phyloP scores from a whole-genome alignment of 2,113 vertebrate species.

The Zeus faber region DNA sequence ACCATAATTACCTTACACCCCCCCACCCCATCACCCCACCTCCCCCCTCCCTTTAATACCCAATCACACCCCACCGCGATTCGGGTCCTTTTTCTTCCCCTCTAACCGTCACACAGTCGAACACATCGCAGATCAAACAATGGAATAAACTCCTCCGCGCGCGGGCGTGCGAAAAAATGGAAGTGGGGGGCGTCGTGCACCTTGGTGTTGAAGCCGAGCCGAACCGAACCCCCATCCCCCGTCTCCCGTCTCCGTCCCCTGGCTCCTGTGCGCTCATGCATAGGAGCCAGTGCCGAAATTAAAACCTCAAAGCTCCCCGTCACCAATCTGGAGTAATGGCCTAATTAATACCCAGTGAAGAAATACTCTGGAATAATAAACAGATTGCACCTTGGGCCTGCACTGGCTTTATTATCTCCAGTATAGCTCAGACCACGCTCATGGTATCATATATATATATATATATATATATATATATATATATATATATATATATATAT shows the following conservation, averaged over 20 bases:
- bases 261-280: slow-evolving; percentile 77
- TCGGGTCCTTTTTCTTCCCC: neutral
- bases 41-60: slow-evolving; percentile 43
- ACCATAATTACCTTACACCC: slow-evolving; percentile 74
- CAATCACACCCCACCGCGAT: neutral
- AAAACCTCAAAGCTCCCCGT: slow-evolving; percentile 81
- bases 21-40: slow-evolving; percentile 50
- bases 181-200: neutral
- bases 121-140: neutral
- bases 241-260: slow-evolving; percentile 35
- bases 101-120: neutral
- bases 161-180: no score
- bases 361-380: slow-evolving; percentile 76
- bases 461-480: no score
- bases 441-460: no score
- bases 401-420: slow-evolving; percentile 62
- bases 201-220: slow-evolving; percentile 2
- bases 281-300: slow-evolving; percentile 78
- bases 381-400: slow-evolving; percentile 68
- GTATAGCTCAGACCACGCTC: no score
- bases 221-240: slow-evolving; percentile 7
- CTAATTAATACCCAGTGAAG: slow-evolving; percentile 78
- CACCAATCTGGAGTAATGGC: slow-evolving; percentile 79
- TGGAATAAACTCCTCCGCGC: neutral
- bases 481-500: no score